A percentile compares a stretch with the other conserved stretches of the same genome.
phyloP scores from a whole-genome alignment of 2,888 invertebrate genomes.

The Oegoconia quadripuncta region DNA sequence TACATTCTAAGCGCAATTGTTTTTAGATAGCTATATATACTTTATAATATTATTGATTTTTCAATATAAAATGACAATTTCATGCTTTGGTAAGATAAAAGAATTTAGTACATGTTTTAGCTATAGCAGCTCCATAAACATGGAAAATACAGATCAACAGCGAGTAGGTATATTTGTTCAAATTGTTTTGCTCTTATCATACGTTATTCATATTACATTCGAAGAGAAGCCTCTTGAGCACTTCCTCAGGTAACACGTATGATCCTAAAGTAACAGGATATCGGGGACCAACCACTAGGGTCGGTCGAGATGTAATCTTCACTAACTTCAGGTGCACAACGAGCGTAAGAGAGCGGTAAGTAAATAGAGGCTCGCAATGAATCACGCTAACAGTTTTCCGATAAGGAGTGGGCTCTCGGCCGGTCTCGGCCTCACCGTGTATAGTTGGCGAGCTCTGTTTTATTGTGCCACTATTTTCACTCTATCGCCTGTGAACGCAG shows the following conservation, averaged over 20 bases:
- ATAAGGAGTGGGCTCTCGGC: slow-evolving; percentile 56
- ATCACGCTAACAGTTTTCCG: slow-evolving; percentile 72
- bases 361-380: slow-evolving; percentile 60
- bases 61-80: too few relatives aligned
- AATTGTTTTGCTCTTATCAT: neutral
- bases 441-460: slow-evolving; percentile 61
- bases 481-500: slow-evolving; percentile 65
- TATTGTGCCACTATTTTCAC: slow-evolving; percentile 74
- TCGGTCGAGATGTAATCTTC: slow-evolving; percentile 17
- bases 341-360: slow-evolving; percentile 37
- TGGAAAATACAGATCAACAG: too few relatives aligned
- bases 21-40: too few relatives aligned
- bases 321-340: slow-evolving; percentile 27
- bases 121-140: too few relatives aligned
- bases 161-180: too few relatives aligned
- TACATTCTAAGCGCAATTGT: too few relatives aligned
- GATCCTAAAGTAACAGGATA: neutral
- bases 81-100: too few relatives aligned
- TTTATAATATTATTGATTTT: too few relatives aligned
- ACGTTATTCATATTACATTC: neutral
- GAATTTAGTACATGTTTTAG: too few relatives aligned
- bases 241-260: neutral
- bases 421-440: slow-evolving; percentile 42
- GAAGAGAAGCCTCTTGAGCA: neutral
- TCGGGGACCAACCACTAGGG: neutral